Base-by-base conservation (phyloP, 2,113 vertebrate species). In the Murina feae region DNA sequence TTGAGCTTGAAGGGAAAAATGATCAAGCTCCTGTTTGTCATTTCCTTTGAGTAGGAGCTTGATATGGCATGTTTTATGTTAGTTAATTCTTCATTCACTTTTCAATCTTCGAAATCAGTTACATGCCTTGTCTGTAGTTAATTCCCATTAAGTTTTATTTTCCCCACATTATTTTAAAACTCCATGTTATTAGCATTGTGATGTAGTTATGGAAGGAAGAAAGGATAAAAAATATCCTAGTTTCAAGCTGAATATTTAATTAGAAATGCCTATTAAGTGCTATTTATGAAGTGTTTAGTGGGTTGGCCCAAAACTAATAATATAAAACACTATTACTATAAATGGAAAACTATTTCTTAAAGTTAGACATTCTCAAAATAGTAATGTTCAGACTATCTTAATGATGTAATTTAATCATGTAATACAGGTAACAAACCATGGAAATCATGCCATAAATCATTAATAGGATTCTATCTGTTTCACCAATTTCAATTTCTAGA, bases 401-500 rank as follows among this genome's bases (percentile, higher is more conserved):
- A 94, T 80, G 49, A 18, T 89, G 20, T 83, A 69, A 91, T 96
- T 96, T 91, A 95, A 95, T 96, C 71, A 93, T 90, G 82, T 86
- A 79, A 49, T 91, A 71, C 21, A 93, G 69, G 69, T 93, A 96
- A 84, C n/a, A 97, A 97, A 86, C 83, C 66, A 72, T 93, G 47
- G 30, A 89, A 91, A 92, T 91, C 74, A 84, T 60, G 39, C 75
- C 65, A 93, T 90, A 93, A 95, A 84, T 94, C 74, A 95, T 91
- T 97, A 96, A 95, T 93, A 18, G 37, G 20, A 72, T 92, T 90
- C 91, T 96, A 68, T 89, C 87, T 97, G 30, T 96, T 91, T 88
- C 58, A 91, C 20, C 86, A 86, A 83, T 83, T 96, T 97, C 32
- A 87, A 76, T 94, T 93, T 89, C 79, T 86, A 69, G 63, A 93